phyloP scores from a whole-genome alignment of 2,797 vertebrate genomes.

The Rhynchonycteris naso region DNA sequence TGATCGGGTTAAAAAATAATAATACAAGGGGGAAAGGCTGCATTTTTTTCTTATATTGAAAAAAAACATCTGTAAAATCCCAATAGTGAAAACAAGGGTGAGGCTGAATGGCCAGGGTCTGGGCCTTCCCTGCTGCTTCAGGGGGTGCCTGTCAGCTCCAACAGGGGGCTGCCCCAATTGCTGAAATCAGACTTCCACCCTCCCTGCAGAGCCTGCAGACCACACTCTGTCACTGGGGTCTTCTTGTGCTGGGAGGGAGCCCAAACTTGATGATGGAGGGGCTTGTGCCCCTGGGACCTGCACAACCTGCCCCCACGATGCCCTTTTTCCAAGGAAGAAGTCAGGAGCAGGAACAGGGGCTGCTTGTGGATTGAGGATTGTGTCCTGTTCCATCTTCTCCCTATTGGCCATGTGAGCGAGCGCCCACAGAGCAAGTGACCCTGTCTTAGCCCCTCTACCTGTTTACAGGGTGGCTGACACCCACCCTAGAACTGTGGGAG shows the following conservation, averaged over 20 bases:
- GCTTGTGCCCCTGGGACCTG: background rate
- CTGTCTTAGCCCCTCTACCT: background rate
- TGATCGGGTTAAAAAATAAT: background rate
- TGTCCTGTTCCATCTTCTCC: background rate
- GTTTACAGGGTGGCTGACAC: background rate
- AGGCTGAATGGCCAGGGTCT: background rate
- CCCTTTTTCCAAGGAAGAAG: background rate
- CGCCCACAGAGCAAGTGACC: background rate
- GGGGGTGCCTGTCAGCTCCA: background rate
- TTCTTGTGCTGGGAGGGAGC: background rate
- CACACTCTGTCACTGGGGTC: background rate
- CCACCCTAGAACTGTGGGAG: background rate
- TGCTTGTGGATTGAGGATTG: background rate
- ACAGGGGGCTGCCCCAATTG: fast-evolving
- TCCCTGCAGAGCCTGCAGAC: background rate
- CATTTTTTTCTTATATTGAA: background rate
- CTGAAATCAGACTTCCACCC: background rate
- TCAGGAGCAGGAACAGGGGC: background rate
- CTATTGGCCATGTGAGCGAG: background rate
- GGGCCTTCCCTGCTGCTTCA: background rate
- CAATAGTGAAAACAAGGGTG: fast-evolving
- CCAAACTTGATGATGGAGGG: background rate
- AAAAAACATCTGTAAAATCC: background rate
- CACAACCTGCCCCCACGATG: too few relatives aligned
- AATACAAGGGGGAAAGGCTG: background rate